Evolutionary conservation across 1,140 invertebrate species (phyloP).

Genomic region (Drosophila nannoptera): DNA sequence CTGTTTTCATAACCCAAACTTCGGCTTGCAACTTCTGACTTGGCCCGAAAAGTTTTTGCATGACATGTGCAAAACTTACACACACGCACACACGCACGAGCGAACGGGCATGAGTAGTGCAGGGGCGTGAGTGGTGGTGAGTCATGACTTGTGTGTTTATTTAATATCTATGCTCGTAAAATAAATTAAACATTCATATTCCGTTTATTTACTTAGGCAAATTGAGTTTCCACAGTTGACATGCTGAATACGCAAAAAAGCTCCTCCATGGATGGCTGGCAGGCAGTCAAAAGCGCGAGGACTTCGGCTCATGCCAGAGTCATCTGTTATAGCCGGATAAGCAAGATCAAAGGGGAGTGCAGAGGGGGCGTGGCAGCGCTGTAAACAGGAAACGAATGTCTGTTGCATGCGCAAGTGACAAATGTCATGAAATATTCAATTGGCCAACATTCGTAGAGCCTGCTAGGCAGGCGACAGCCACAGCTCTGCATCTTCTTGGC

Average conservation of each 20-base stretch:
- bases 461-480: constrained; percentile 6
- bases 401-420: constrained; percentile 70
- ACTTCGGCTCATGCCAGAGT: constrained; percentile 19
- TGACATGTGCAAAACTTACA: constrained; percentile 27
- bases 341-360: constrained; percentile 1
- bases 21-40: constrained; percentile 9
- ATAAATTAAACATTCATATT: constrained; percentile 77
- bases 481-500: constrained; percentile 26
- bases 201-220: constrained; percentile 77
- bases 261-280: not conserved
- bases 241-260: constrained; percentile 62
- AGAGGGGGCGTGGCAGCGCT: constrained; percentile 33
- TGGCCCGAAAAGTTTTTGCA: constrained; percentile 37
- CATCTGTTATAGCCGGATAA: constrained; percentile 5
- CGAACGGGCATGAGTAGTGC: not conserved
- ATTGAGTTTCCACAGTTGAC: constrained; percentile 75
- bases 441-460: constrained; percentile 41
- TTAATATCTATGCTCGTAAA: constrained; percentile 72
- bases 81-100: constrained; percentile 7
- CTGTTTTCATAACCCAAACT: constrained; percentile 12
- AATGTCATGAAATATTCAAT: constrained; percentile 75
- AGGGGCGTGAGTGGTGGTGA: constrained; percentile 7
- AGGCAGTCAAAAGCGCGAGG: constrained; percentile 47
- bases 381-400: constrained; percentile 72
- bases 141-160: constrained; percentile 63